Conservation (phyloP, 2,113 vertebrate species). For the Axis porcinus region DNA sequence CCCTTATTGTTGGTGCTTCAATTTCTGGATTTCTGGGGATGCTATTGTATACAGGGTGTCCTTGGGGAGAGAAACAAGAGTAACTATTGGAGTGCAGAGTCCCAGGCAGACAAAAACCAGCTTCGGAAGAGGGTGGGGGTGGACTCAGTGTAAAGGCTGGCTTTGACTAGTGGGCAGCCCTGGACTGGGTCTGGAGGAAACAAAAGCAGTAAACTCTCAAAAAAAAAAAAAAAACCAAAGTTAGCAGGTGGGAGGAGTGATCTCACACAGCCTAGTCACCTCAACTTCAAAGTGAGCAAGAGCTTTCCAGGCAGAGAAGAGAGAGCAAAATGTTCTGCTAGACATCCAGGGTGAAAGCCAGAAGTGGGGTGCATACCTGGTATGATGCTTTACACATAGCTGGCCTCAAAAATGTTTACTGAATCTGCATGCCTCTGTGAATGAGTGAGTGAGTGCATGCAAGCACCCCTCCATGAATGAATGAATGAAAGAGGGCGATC, state of each 20-base stretch:
- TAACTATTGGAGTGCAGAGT: neutral
- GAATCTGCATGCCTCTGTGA: neutral
- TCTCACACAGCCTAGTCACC: neutral
- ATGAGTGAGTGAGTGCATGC: neutral
- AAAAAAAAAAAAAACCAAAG: neutral
- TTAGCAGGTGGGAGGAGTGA: rapidly evolving
- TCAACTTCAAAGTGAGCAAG: neutral
- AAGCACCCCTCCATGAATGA: too few relatives aligned
- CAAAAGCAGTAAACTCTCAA: neutral
- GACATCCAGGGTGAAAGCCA: neutral
- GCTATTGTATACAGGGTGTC: rapidly evolving
- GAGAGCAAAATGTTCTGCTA: neutral
- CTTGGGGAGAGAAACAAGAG: neutral
- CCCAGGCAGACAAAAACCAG: neutral
- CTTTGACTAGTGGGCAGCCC: neutral
- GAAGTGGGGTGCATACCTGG: neutral
- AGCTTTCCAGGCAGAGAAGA: neutral
- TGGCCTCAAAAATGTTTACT: neutral
- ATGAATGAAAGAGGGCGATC: neutral
- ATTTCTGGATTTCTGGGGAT: neutral
- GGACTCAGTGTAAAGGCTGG: neutral
- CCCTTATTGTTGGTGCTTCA: rapidly evolving
- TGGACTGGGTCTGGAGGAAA: neutral
- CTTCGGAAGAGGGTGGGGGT: neutral
- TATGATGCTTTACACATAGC: neutral